A percentile compares a stretch with the other conserved stretches of the same genome.
These are phyloP conservation scores for Artemia sp. DNA, from an alignment of 2,888 invertebrate species.

Conservation along the genomic window DNA sequence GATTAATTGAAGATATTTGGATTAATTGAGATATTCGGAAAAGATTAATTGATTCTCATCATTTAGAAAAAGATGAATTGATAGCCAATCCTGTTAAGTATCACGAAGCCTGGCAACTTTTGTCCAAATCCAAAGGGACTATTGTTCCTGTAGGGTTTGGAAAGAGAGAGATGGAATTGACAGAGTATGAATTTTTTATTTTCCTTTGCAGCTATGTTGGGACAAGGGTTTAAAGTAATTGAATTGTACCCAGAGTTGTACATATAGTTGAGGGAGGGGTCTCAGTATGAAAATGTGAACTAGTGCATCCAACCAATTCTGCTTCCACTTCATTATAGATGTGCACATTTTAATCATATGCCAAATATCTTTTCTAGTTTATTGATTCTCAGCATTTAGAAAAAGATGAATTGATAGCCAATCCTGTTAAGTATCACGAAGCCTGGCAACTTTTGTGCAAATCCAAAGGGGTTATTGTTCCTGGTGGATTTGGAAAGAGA, in stretches of 20 bases:
- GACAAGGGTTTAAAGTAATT: too few relatives aligned
- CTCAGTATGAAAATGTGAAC: too few relatives aligned
- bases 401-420: conserved; percentile 45
- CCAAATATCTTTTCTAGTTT: conserved; percentile 38
- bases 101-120: conserved; percentile 79
- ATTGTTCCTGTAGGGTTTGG: conserved; percentile 98
- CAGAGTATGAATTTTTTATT: too few relatives aligned
- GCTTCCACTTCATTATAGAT: too few relatives aligned
- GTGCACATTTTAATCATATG: too few relatives aligned
- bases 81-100: conserved; percentile 60
- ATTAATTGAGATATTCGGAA: too few relatives aligned
- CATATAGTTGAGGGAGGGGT: too few relatives aligned
- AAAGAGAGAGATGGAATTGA: conserved; percentile 62
- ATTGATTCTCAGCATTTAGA: conserved; percentile 84
- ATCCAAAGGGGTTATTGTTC: conserved; percentile 74
- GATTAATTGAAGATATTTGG: too few relatives aligned
- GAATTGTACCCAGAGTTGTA: too few relatives aligned
- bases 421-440: conserved; percentile 71
- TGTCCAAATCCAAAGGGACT: conserved; percentile 67
- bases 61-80: conserved; percentile 57
- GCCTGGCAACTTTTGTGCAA: conserved; percentile 79
- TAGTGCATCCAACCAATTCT: too few relatives aligned
- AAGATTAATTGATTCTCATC: conserved; percentile 83
- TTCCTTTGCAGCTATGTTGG: too few relatives aligned
- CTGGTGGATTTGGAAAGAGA: conserved; percentile 90